Percentiles rank a stretch among this genome's conserved stretches.
Evolutionary conservation across 2,888 invertebrate species (phyloP).

Genomic region (Phrixothrix hirtus): DNA sequence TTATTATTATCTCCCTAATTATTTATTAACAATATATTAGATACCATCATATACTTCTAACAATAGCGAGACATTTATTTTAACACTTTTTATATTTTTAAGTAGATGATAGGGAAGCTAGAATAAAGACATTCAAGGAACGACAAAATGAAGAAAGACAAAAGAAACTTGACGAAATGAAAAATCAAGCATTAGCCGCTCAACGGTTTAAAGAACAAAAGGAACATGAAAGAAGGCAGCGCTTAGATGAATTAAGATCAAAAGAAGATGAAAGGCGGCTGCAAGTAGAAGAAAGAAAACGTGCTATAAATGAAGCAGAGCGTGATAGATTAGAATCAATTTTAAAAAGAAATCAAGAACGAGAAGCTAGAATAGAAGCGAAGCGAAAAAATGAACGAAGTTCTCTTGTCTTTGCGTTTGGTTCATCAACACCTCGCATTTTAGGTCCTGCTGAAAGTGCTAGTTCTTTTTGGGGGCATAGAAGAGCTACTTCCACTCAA

Average conservation of each 20-base stretch:
- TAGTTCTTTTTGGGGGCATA: conserved; percentile 82
- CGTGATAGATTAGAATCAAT: conserved; percentile 84
- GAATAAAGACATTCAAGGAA: conserved; percentile 77
- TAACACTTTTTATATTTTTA: conserved; percentile 25
- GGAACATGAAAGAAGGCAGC: conserved; percentile 79
- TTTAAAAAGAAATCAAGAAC: conserved; percentile 81
- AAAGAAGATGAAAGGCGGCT: conserved; percentile 73
- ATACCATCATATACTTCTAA: too few relatives aligned
- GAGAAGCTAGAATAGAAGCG: conserved; percentile 74
- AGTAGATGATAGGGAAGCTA: conserved; percentile 64
- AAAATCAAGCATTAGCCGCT: conserved; percentile 85
- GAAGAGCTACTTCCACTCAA: conserved; percentile 87
- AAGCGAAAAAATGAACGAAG: conserved; percentile 77
- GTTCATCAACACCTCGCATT: conserved; percentile 87
- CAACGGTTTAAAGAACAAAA: conserved; percentile 88
- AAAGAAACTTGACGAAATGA: conserved; percentile 85
- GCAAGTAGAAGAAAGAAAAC: conserved; percentile 85
- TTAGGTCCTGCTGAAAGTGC: conserved; percentile 80
- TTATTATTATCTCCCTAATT: too few relatives aligned
- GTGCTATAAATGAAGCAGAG: conserved; percentile 87
- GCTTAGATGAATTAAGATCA: conserved; percentile 80
- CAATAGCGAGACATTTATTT: too few relatives aligned
- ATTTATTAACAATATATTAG: too few relatives aligned
- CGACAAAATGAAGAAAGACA: conserved; percentile 88
- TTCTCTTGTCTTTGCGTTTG: conserved; percentile 83